Evolutionary conservation across 53 echinoderm and acorn worm genomes (phyloP).

Genomic region (Glandiceps talaboti): DNA sequence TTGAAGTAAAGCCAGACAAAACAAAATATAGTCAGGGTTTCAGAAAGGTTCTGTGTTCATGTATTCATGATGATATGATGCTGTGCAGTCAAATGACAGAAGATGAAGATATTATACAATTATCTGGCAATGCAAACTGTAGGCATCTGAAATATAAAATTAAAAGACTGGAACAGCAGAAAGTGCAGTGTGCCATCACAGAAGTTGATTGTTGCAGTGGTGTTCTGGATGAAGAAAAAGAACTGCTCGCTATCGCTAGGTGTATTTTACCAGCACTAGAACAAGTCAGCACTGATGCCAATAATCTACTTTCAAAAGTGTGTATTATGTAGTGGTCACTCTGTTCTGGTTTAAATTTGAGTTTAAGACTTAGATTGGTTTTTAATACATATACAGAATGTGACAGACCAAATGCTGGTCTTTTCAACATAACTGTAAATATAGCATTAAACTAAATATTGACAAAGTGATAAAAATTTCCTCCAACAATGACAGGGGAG

Average conservation of each 20-base stretch:
- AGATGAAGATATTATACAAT: constrained; percentile 1
- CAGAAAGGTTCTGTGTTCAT: neutral
- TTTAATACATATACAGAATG: too few relatives aligned
- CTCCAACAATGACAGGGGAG: too few relatives aligned
- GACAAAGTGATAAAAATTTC: too few relatives aligned
- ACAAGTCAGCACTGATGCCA: neutral
- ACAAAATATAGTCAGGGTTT: neutral
- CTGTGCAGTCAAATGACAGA: constrained; percentile 3
- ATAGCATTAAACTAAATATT: too few relatives aligned
- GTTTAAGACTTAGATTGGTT: too few relatives aligned
- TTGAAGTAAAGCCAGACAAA: neutral
- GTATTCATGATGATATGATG: constrained; percentile 8
- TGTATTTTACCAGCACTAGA: neutral
- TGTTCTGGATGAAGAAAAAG: neutral
- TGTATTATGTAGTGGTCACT: too few relatives aligned
- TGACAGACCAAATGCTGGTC: too few relatives aligned
- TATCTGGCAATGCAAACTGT: neutral
- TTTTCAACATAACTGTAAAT: too few relatives aligned
- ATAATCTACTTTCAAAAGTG: neutral
- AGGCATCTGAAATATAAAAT: neutral
- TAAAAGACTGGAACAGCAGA: neutral
- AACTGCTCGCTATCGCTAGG: neutral
- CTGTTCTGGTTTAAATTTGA: too few relatives aligned
- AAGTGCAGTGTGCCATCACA: neutral
- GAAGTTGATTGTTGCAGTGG: neutral